Conservation (phyloP, 2,797 vertebrate genomes). For the Varecia variegata region DNA sequence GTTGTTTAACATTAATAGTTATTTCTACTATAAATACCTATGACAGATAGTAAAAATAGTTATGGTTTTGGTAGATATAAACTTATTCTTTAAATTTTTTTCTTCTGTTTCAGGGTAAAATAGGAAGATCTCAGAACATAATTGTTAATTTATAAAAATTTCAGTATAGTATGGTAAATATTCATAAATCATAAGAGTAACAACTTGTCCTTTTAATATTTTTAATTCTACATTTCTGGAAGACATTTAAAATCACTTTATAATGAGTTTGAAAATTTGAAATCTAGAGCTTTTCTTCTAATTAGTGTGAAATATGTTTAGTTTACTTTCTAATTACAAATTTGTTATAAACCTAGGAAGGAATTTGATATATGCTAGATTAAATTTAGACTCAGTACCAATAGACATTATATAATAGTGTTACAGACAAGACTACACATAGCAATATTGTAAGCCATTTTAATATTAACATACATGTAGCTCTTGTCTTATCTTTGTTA, state of each 20-base stretch:
- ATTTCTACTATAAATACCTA: neutral
- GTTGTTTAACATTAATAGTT: neutral
- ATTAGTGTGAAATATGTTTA: conserved; percentile 8
- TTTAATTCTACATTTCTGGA: conserved; percentile 13
- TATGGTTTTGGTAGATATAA: neutral
- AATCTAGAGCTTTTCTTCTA: conserved; percentile 34
- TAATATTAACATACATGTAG: neutral
- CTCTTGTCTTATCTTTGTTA: neutral
- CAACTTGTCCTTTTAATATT: neutral
- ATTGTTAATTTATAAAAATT: conserved; percentile 30
- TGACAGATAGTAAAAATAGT: neutral
- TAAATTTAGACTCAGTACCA: conserved; percentile 7
- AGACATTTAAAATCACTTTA: conserved; percentile 42
- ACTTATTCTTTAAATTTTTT: neutral
- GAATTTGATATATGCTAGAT: conserved; percentile 19
- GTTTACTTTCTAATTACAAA: conserved; percentile 30
- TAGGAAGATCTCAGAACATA: neutral
- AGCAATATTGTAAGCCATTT: neutral
- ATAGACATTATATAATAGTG: neutral
- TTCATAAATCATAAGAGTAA: conserved; percentile 11
- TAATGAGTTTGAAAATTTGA: conserved; percentile 50
- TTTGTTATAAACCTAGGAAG: neutral
- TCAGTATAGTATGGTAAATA: neutral
- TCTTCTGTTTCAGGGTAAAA: neutral
- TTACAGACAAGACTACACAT: neutral